Conservation (phyloP, 2,797 vertebrate genomes). For the Eupleurogrammus muticus region DNA sequence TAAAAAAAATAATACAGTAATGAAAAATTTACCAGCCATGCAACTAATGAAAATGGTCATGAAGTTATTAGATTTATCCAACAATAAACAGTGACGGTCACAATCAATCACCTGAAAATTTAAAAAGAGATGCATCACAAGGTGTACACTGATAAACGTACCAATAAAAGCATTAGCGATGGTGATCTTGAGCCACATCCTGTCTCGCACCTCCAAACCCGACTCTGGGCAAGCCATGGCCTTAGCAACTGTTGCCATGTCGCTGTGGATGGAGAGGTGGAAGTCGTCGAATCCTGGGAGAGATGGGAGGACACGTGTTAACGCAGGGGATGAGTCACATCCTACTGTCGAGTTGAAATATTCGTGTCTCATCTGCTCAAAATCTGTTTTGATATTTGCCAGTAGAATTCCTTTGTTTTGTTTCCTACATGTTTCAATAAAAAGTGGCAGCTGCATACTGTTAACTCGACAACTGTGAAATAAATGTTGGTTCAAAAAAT, state of each 20-base stretch:
- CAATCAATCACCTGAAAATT: conserved; percentile 3
- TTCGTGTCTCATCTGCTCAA: not conserved
- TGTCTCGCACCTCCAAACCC: conserved; percentile 95
- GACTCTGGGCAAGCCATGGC: conserved; percentile 98
- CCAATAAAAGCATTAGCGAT: conserved; percentile 98
- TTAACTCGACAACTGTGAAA: conserved; percentile 22
- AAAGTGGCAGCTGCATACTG: not conserved
- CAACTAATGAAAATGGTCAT: conserved; percentile 3
- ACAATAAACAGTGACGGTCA: not conserved
- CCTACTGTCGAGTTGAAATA: not conserved
- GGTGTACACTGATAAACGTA: conserved; percentile 64
- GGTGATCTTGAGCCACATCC: conserved; percentile 99
- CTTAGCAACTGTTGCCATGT: conserved; percentile 98
- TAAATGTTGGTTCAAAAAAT: conserved; percentile 43
- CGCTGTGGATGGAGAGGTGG: conserved; percentile 98
- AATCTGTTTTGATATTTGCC: not conserved
- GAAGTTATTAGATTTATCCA: not conserved
- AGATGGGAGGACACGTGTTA: conserved; percentile 31
- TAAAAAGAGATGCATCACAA: not conserved
- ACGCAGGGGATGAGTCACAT: not conserved
- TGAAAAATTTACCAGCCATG: not conserved
- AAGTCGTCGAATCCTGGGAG: conserved; percentile 95
- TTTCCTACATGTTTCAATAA: not conserved
- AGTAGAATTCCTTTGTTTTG: not conserved
- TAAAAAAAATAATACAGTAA: not conserved